These are phyloP conservation scores for Prietella phreatophila DNA, from an alignment of 2,113 vertebrate species.

Conservation along the genomic window DNA sequence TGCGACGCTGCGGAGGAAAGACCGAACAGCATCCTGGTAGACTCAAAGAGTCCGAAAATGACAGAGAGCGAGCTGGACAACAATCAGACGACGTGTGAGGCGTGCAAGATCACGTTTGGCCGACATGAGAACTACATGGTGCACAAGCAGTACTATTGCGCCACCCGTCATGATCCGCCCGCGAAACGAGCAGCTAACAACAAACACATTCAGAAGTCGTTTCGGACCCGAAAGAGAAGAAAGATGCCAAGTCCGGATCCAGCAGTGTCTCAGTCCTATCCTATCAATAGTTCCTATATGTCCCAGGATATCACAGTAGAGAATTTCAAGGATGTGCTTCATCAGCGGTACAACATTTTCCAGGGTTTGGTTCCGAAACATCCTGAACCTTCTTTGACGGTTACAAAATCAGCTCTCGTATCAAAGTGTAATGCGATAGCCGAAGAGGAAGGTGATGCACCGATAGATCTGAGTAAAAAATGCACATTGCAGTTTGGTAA, in stretches of 20 bases:
- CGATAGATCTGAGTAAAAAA: constrained; percentile 93
- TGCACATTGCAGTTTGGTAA: constrained; percentile 76
- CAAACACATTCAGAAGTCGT: constrained; percentile 83
- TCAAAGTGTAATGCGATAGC: constrained; percentile 76
- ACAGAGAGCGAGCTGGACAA: constrained; percentile 77
- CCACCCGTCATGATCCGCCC: constrained; percentile 82
- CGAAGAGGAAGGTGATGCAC: constrained; percentile 81
- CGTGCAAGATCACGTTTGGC: constrained; percentile 88
- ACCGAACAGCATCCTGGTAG: constrained; percentile 73
- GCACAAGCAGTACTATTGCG: constrained; percentile 89
- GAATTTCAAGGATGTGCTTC: constrained; percentile 76
- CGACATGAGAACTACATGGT: constrained; percentile 84
- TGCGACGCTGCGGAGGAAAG: constrained; percentile 71
- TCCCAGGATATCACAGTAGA: constrained; percentile 77
- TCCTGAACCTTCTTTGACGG: constrained; percentile 77
- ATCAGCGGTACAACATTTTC: constrained; percentile 79
- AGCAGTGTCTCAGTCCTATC: constrained; percentile 74
- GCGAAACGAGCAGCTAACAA: constrained; percentile 77
- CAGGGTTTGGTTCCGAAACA: constrained; percentile 82
- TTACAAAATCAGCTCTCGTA: constrained; percentile 76
- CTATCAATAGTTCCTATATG: constrained; percentile 76
- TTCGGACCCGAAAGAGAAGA: constrained; percentile 82
- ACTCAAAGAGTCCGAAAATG: constrained; percentile 70
- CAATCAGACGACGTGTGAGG: constrained; percentile 83
- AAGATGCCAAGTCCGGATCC: constrained; percentile 82